Evolutionary conservation across 2,113 vertebrate species (phyloP).

Genomic region (Actinemys pallida): DNA sequence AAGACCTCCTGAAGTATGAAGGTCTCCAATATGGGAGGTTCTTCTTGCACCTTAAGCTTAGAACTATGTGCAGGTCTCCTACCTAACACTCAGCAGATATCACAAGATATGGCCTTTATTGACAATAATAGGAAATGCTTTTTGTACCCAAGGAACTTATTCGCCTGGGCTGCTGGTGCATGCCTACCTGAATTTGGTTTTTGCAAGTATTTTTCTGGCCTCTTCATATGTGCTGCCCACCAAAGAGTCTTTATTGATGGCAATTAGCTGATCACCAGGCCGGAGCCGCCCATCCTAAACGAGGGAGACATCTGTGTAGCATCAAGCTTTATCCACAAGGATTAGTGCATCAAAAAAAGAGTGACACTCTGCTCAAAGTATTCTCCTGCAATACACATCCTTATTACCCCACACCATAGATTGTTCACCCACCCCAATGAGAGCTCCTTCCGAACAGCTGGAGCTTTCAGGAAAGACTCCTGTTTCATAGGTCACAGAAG

Average conservation of each 20-base stretch:
- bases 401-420: not conserved
- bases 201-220: constrained; percentile 87
- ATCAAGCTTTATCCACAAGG: not conserved
- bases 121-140: not conserved
- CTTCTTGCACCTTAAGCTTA: not conserved
- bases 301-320: not conserved
- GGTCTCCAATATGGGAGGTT: not conserved
- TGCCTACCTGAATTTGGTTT: constrained; percentile 85
- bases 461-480: not conserved
- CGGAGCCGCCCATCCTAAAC: constrained; percentile 88
- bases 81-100: not conserved
- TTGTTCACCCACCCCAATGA: not conserved
- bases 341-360: not conserved
- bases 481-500: not conserved
- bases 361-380: not conserved
- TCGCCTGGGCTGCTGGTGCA: not conserved
- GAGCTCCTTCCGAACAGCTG: constrained; percentile 18
- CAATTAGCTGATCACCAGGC: constrained; percentile 90
- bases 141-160: not conserved
- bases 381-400: not conserved
- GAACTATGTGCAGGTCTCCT: not conserved
- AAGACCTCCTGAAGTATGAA: not conserved
- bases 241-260: constrained; percentile 91
- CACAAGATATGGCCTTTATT: not conserved
- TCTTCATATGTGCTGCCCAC: constrained; percentile 91